Evolutionary conservation across 2,888 invertebrate genomes (phyloP), one percentile per base, ranked within the genome.

Genomic region (Sinopyrophorus schimmeli): DNA sequence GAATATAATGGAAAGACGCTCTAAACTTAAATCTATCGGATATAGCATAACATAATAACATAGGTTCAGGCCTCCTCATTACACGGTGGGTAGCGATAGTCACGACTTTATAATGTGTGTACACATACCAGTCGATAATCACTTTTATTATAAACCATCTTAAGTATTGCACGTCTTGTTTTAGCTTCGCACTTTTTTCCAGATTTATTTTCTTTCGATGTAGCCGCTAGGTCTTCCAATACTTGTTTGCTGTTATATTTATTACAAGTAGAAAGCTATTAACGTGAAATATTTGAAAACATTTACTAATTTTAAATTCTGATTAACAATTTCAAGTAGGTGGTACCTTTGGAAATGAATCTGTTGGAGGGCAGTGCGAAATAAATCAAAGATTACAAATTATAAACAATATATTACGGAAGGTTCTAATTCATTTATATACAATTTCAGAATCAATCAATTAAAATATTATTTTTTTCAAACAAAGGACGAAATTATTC

Each of bases 51-150:
- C 55, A 50, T 55, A 59, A 59, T 59, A 59, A 59, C 56, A 47
- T 46, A 43, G 46, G 54, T 47, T 48, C 59, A 64, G 67, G 66
- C 69, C 68, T 68, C 69, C 69, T 73, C 72, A 73, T 73, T 73
- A 73, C 72, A 70, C 70, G 70, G 72, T 73, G 72, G 73, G 73
- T 67, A 71, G 72, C 65, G 68, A 68, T 67, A 62, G 70, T 73
- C 73, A 73, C 73, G 73, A 72, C 66, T 66, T 63, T 61, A 61
- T 68, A 70, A 71, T 71, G 70, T 72, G 69, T 71, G 70, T 70
- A 70, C 69, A 71, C 67, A 71, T 70, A 68, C 69, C 67, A 64
- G 58, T 65, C 64, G 69, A 70, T 72, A 72, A 71, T 71, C 69
- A 70, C 70, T 70, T 69, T 71, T 70, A 71, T 72, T 72, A 70